A percentile compares a stretch with the other conserved stretches of the same genome.
phyloP scores from a whole-genome alignment of 2,888 invertebrate species.

The Mythimna pallens region DNA sequence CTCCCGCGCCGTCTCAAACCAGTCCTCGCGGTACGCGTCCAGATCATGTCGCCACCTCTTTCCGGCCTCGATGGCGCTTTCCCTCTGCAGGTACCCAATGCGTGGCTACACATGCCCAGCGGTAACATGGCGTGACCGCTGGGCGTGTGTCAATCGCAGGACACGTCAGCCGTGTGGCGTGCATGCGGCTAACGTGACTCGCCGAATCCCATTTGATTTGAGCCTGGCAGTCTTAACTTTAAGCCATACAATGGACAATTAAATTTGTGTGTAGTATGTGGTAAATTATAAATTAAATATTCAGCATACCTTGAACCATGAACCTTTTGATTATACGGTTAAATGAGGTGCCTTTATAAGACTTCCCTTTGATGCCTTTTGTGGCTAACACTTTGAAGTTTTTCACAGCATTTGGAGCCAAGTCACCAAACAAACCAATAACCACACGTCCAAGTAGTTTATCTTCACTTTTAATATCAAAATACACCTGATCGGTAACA shows the following conservation, averaged over 20 bases:
- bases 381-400: slow-evolving; percentile 96
- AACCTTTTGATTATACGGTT: slow-evolving; percentile 97
- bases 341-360: slow-evolving; percentile 95
- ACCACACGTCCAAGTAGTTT: slow-evolving; percentile 94
- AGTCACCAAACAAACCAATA: slow-evolving; percentile 97
- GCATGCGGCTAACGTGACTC: no score
- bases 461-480: slow-evolving; percentile 94
- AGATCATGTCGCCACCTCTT: no score
- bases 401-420: slow-evolving; percentile 95
- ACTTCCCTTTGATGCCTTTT: slow-evolving; percentile 93
- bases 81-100: no score
- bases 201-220: no score
- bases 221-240: no score
- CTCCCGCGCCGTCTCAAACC: no score
- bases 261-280: background rate
- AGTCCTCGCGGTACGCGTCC: no score
- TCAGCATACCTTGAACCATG: slow-evolving; percentile 95
- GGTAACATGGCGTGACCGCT: no score
- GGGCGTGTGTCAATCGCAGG: no score
- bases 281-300: slow-evolving; percentile 6
- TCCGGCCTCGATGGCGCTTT: no score
- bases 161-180: no score
- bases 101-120: no score
- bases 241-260: background rate
- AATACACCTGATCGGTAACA: slow-evolving; percentile 95